Evolutionary conservation across 2,797 vertebrate species (phyloP), one percentile per base, ranked within the genome.

Genomic region (Poeciliopsis gracilis): DNA sequence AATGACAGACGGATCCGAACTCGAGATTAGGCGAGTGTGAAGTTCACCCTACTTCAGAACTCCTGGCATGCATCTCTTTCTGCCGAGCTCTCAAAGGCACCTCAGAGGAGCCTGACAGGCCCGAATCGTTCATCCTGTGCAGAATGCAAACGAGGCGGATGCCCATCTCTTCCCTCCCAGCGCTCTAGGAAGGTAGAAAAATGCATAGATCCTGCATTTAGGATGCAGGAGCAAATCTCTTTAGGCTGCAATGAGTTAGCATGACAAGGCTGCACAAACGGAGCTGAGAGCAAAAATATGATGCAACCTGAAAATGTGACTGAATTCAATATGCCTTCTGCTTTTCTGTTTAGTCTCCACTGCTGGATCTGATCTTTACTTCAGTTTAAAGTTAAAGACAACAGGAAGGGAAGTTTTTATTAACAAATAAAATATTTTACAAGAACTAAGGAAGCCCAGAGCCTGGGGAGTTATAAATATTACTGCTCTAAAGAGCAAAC

Each of bases 1-100:
- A 87, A 85, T 88, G 78, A 87, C 89, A 86, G 90, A 90, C 87
- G 83, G 91, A 95, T 95, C 84, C 80, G 82, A 80, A 88, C 86
- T 80, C 75, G 89, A 93, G 93, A 95, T 93, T 92, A 93, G 89
- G 82, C 57, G 78, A 89, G 90, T 92, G 93, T 94, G 92, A 95
- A 93, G 93, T 94, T 93, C 91, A 91, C 91, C 89, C 90, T 91
- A 73, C 87, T 87, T 91, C 92, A 93, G 90, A 92, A 89, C 88
- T 92, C 91, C 87, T 89, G 85, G 82, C 88, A 92, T 92, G 89
- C 84, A 73, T 88, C 89, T 87, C 89, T 88, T 86, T 89, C 86
- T 89, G 84, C 84, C 86, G 11, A 78, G 85, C 84, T 87, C 88
- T 93, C 90, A 92, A 94, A 94, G 92, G 91, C 91, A 90, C 85